These are phyloP conservation scores for Brotogeris chrysoptera DNA, from an alignment of 2,797 vertebrate species.

Conservation along the genomic window DNA sequence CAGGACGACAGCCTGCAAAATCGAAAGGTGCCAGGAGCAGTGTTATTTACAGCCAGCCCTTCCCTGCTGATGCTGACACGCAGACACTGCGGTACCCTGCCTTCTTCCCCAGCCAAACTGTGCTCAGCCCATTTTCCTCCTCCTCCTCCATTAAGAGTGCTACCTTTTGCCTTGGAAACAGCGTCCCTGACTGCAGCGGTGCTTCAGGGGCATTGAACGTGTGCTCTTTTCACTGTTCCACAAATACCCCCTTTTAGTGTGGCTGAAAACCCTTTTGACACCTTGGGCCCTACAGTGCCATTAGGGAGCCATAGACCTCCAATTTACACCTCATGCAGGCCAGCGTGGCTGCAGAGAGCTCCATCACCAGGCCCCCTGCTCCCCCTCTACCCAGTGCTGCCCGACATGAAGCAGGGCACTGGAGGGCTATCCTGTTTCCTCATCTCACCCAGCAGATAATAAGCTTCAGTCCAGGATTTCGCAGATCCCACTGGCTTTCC, in stretches of 20 bases:
- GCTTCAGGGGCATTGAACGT: background rate
- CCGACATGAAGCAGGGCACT: background rate
- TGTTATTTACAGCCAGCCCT: background rate
- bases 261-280: background rate
- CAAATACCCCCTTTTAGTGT: background rate
- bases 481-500: background rate
- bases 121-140: background rate
- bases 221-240: background rate
- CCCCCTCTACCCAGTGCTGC: background rate
- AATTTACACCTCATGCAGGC: background rate
- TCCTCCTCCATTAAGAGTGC: rapidly evolving
- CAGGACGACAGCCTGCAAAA: background rate
- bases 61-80: background rate
- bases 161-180: background rate
- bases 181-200: background rate
- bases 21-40: background rate
- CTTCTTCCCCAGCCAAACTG: background rate
- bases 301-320: background rate
- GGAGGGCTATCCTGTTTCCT: background rate
- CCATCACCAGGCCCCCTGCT: background rate
- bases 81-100: background rate
- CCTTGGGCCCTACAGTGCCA: background rate
- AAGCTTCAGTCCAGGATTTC: background rate
- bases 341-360: background rate
- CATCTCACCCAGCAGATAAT: background rate